These are phyloP conservation scores for Chitala chitala DNA, from an alignment of 2,113 vertebrate species.

Conservation along the genomic window DNA sequence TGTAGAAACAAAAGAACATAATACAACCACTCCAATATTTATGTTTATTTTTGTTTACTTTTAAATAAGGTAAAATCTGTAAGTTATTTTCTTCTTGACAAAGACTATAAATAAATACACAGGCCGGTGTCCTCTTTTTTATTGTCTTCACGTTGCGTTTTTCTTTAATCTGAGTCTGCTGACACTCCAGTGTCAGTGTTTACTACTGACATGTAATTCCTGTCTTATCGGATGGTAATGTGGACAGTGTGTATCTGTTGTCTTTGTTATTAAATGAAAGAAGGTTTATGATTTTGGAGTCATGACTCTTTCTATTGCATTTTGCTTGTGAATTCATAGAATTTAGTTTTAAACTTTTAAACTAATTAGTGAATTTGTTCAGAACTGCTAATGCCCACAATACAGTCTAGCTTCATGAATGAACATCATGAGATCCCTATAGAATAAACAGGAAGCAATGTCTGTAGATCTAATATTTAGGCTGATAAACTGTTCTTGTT, in stretches of 20 bases:
- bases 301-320: not conserved
- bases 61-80: conserved; percentile 31
- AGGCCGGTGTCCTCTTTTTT: conserved; percentile 34
- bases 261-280: conserved; percentile 59
- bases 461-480: too few species aligned
- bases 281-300: conserved; percentile 35
- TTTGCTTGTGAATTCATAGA: too few species aligned
- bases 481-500: too few species aligned
- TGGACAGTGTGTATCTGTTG: conserved; percentile 37
- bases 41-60: conserved; percentile 27
- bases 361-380: too few species aligned
- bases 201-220: conserved; percentile 50
- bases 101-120: conserved; percentile 35
- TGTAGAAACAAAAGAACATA: conserved; percentile 31
- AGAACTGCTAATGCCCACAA: too few species aligned
- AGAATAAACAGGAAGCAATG: too few species aligned
- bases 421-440: too few species aligned
- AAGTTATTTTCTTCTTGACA: conserved; percentile 35
- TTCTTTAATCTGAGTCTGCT: conserved; percentile 53
- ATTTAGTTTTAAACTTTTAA: too few species aligned
- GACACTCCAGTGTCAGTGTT: conserved; percentile 61
- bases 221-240: too few species aligned
- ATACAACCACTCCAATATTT: conserved; percentile 34
- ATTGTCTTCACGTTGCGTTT: conserved; percentile 28
- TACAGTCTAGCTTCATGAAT: too few species aligned